Evolutionary conservation across 2,888 invertebrate genomes (phyloP), one percentile per base, ranked within the genome.

Genomic region (Lacanobia oleracea): DNA sequence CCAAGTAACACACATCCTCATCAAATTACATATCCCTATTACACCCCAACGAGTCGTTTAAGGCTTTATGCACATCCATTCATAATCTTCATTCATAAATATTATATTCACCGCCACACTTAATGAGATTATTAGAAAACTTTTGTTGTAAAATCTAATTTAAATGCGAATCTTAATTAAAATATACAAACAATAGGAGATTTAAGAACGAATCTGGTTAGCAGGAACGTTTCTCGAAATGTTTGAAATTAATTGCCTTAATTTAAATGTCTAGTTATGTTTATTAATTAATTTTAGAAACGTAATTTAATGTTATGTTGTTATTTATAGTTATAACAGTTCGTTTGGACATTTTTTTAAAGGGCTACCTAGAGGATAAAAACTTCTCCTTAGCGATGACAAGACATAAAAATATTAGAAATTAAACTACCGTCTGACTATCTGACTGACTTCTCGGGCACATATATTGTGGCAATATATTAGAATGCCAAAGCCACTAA

Each of bases 101-200:
- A 61, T 65, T 66, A 61, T 65, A 23, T 67, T 67, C 33, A 48
- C 45, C 45, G 37, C 33, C 33, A 67, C 48, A 37, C 33, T 51
- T 61, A 72, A 77, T 40, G 57, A 14, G 72, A 68, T 72, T 62
- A 79, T 68, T 43, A 48, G 67, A 72, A 82, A 79, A 82, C 65
- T 82, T 79, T 72, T 77, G 57, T 63, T 65, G 56, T 82, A 72
- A 77, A 82, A 82, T 60, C 54, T 66, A 72, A 77, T 79, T 77
- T 62, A 45, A 79, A 79, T 71, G 48, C 61, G 62, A 62, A 65
- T 64, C 60, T 66, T 82, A 72, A 77, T 79, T 79, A 77, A 67
- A 77, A 67, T 81, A 64, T 77, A 77, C 79, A 81, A 77, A 64
- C 77, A 79, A 79, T 60, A 81, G 71, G 75, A 65, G 23, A 62